Evolutionary conservation across 2,888 invertebrate species (phyloP).

Genomic region (Tiliacea citrago): DNA sequence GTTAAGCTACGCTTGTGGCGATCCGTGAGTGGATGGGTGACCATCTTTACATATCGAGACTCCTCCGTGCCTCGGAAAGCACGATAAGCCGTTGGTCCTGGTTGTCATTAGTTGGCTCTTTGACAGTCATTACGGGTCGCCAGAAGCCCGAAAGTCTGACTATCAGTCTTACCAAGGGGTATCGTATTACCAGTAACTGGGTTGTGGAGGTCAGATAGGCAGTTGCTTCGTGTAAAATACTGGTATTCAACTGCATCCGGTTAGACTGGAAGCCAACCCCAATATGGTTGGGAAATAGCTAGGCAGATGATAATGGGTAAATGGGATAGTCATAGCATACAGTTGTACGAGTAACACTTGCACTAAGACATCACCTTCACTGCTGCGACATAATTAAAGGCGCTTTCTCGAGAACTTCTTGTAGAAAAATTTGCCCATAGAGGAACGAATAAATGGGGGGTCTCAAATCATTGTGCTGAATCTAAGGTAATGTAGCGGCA

Average conservation of each 20-base stretch:
- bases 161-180: neutral
- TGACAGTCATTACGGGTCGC: neutral
- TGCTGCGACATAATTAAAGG: too few relatives aligned
- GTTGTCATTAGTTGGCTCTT: neutral
- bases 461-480: too few relatives aligned
- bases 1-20: too few relatives aligned
- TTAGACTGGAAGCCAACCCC: neutral
- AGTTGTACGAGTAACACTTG: too few relatives aligned
- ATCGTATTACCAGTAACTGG: neutral
- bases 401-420: too few relatives aligned
- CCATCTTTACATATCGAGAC: neutral
- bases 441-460: too few relatives aligned
- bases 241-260: neutral
- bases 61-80: neutral
- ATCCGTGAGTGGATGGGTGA: too few relatives aligned
- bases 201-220: neutral
- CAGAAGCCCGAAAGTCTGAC: neutral
- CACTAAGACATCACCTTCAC: too few relatives aligned
- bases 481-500: too few relatives aligned
- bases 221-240: neutral
- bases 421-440: too few relatives aligned
- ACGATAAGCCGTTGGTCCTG: neutral
- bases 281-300: neutral
- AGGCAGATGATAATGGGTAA: neutral
- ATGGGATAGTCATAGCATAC: too few relatives aligned